phyloP scores from a whole-genome alignment of 1,140 invertebrate genomes.

The Planococcus citri region DNA sequence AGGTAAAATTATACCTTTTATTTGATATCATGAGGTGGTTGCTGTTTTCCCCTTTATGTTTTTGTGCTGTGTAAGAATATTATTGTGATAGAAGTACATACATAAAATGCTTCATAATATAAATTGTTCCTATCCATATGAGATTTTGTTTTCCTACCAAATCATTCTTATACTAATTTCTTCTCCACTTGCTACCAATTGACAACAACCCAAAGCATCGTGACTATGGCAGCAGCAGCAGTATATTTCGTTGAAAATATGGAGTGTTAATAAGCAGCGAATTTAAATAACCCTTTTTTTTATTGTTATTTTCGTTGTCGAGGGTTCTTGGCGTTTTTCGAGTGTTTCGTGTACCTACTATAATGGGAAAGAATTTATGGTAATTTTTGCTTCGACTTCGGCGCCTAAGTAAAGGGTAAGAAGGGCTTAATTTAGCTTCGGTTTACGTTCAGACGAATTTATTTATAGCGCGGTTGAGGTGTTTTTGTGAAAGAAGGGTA shows the following conservation, averaged over 20 bases:
- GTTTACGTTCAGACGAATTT: no score
- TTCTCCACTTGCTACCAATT: no score
- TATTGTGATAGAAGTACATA: no score
- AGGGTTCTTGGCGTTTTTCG: neutral
- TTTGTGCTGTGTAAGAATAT: no score
- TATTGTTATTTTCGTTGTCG: neutral
- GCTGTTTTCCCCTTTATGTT: no score
- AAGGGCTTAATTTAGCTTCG: neutral
- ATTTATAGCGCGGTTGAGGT: neutral
- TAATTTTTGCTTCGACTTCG: neutral
- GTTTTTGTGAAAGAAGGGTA: neutral
- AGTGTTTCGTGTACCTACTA: neutral
- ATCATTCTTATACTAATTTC: no score
- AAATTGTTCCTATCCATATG: no score
- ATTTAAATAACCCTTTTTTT: constrained; percentile 8
- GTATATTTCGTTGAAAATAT: neutral
- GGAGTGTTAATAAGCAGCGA: constrained; percentile 6
- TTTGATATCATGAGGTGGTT: neutral
- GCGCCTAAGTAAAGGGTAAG: neutral
- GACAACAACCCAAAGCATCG: neutral
- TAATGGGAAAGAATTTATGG: constrained; percentile 2
- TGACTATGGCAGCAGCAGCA: neutral
- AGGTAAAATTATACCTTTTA: neutral
- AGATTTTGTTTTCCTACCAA: no score
- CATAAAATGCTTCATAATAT: no score